These are phyloP conservation scores for Ips typographus DNA, from an alignment of 1,140 invertebrate species.

Conservation along the genomic window DNA sequence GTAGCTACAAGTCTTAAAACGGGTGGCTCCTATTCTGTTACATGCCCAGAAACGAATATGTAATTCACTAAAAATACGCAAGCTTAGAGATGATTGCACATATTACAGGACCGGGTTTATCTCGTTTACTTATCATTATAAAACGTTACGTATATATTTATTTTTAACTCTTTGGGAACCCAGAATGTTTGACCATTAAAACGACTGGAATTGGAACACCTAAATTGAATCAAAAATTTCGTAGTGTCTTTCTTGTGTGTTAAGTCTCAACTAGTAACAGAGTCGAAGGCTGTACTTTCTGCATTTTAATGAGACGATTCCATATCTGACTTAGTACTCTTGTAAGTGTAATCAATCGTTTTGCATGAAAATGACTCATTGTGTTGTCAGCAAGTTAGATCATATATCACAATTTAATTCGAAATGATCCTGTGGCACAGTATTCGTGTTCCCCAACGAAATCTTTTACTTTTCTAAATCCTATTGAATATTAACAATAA, in stretches of 20 bases:
- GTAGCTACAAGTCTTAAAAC: not conserved
- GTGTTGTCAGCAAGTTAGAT: constrained; percentile 10
- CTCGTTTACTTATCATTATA: constrained; percentile 32
- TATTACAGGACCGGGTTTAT: constrained; percentile 29
- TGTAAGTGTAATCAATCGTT: constrained; percentile 29
- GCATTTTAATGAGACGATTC: constrained; percentile 25
- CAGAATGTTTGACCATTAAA: constrained; percentile 13
- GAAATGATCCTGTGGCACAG: not conserved
- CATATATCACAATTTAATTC: constrained; percentile 9
- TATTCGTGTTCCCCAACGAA: too few relatives aligned
- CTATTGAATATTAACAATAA: too few relatives aligned
- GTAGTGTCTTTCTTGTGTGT: too few relatives aligned
- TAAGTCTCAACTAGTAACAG: not conserved
- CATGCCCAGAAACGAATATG: constrained; percentile 4
- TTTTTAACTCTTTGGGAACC: constrained; percentile 31
- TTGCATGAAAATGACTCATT: constrained; percentile 33
- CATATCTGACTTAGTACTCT: constrained; percentile 30
- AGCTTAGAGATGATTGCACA: constrained; percentile 26
- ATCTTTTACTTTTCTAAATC: too few relatives aligned
- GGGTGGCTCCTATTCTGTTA: not conserved
- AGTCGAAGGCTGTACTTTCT: constrained; percentile 2
- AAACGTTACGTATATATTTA: constrained; percentile 30
- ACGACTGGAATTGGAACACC: too few relatives aligned
- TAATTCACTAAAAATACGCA: constrained; percentile 33
- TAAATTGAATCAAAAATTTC: too few relatives aligned